Evolutionary conservation across 1,140 invertebrate species (phyloP).

Genomic region (Caenorhabditis brenneri): DNA sequence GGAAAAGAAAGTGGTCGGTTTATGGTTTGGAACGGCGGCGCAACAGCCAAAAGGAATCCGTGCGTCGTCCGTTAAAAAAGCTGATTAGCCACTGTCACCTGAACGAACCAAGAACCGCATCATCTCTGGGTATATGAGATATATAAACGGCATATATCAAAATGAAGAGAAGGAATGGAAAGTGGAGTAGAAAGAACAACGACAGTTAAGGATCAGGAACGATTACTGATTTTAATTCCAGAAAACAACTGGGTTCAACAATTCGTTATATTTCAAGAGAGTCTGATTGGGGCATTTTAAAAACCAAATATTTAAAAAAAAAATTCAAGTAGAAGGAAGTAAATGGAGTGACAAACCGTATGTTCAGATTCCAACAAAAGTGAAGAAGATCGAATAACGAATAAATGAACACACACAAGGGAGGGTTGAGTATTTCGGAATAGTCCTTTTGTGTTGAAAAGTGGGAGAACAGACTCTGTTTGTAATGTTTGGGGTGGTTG

Average conservation of each 20-base stretch:
- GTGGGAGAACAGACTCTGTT: constrained; percentile 2
- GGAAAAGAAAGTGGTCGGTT: constrained; percentile 31
- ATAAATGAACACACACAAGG: constrained; percentile 25
- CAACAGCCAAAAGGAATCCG: not conserved
- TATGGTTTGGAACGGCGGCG: constrained; percentile 32
- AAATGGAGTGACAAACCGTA: not conserved
- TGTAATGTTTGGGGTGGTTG: not conserved
- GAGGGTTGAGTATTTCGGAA: not conserved
- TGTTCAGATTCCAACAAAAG: not conserved
- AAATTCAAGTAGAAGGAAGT: not conserved
- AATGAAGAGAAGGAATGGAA: not conserved
- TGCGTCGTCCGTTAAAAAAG: constrained; percentile 7
- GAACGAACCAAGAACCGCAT: constrained; percentile 13
- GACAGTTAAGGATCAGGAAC: not conserved
- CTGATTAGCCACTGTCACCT: constrained; percentile 43
- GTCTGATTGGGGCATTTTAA: too few species aligned
- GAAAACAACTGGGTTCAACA: too few species aligned
- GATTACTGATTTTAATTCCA: not conserved
- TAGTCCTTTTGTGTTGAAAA: constrained; percentile 31
- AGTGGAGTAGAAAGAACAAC: not conserved
- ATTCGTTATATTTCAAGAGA: too few species aligned
- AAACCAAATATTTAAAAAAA: too few species aligned
- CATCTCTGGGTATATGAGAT: not conserved
- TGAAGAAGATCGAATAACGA: constrained; percentile 25
- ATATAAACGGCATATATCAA: not conserved